Evolutionary conservation across 2,797 vertebrate genomes (phyloP).

Genomic region (Decapterus maruadsi): DNA sequence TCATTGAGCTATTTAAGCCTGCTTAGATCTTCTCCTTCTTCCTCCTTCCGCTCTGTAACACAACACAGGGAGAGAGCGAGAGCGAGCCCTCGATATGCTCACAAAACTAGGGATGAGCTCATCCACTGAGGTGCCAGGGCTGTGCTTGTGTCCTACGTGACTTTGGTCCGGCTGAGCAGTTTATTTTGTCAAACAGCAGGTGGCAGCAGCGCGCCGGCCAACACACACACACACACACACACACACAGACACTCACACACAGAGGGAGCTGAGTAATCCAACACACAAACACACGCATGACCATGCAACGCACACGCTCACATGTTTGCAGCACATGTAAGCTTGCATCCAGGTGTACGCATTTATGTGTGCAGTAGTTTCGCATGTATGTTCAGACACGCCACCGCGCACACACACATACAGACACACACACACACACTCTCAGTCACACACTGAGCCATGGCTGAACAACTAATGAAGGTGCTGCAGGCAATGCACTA

Average conservation of each 20-base stretch:
- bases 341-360: constrained; percentile 57
- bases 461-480: constrained; percentile 84
- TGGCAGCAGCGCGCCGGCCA: constrained; percentile 70
- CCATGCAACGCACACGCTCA: constrained; percentile 29
- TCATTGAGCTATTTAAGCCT: constrained; percentile 52
- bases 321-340: constrained; percentile 67
- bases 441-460: constrained; percentile 57
- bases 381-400: constrained; percentile 54
- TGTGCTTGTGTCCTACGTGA: constrained; percentile 81
- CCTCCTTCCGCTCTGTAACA: constrained; percentile 44
- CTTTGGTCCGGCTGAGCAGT: constrained; percentile 61
- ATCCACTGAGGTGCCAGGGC: constrained; percentile 67
- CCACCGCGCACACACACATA: constrained; percentile 12
- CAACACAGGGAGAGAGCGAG: constrained; percentile 29
- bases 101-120: constrained; percentile 77
- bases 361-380: constrained; percentile 28
- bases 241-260: not conserved
- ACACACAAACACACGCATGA: constrained; percentile 18
- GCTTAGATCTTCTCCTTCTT: constrained; percentile 34
- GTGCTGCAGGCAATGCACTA: constrained; percentile 83
- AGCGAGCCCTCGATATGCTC: constrained; percentile 61
- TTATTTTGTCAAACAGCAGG: constrained; percentile 63
- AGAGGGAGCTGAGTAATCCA: constrained; percentile 5
- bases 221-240: constrained; percentile 10
- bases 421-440: constrained; percentile 27